Conservation (phyloP, 1,140 invertebrate genomes). For the Rhynchophorus ferrugineus region DNA sequence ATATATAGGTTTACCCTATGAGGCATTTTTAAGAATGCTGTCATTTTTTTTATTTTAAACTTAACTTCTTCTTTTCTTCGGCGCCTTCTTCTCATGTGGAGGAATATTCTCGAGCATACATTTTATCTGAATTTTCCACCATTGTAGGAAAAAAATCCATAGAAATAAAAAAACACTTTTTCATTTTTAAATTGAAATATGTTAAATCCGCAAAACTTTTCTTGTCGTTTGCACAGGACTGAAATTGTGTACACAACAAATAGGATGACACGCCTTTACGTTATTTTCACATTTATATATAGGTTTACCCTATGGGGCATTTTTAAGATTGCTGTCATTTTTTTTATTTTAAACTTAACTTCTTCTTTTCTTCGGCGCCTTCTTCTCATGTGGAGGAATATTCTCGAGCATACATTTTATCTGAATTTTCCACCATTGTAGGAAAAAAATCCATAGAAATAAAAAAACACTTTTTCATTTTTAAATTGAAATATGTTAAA, state of each 20-base stretch:
- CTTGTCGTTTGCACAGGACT: neutral
- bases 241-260: neutral
- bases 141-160: slow-evolving; percentile 11
- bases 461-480: neutral
- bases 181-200: neutral
- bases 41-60: too few relatives aligned
- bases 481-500: neutral
- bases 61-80: too few relatives aligned
- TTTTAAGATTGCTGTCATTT: too few relatives aligned
- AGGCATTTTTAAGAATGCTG: too few relatives aligned
- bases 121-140: slow-evolving; percentile 16
- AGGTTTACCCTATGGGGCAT: too few relatives aligned
- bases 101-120: slow-evolving; percentile 14
- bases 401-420: slow-evolving; percentile 15
- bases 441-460: slow-evolving; percentile 7
- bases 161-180: neutral
- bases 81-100: too few relatives aligned
- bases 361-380: too few relatives aligned
- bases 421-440: slow-evolving; percentile 14
- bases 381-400: too few relatives aligned
- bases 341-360: too few relatives aligned
- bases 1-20: too few relatives aligned
- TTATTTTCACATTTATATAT: too few relatives aligned
- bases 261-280: neutral
- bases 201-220: neutral